These are phyloP conservation scores for Solenopsis invicta DNA, from an alignment of 1,140 invertebrate species.

Conservation along the genomic window DNA sequence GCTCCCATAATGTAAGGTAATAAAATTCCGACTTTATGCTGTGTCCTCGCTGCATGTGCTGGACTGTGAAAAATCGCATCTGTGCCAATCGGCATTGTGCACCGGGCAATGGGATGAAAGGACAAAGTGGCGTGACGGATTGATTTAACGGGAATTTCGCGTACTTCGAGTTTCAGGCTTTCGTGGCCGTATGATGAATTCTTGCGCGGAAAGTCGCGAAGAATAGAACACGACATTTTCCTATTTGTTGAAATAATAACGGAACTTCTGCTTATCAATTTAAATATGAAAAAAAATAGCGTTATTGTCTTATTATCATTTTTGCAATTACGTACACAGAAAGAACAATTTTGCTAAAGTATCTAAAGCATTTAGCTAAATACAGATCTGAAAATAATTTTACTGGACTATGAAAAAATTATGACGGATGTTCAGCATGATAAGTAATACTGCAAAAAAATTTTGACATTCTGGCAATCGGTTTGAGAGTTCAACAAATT, in stretches of 20 bases:
- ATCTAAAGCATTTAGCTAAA: too few relatives aligned
- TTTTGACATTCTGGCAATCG: too few relatives aligned
- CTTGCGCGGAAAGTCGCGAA: neutral
- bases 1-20: slow-evolving; percentile 29
- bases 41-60: slow-evolving; percentile 62
- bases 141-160: slow-evolving; percentile 35
- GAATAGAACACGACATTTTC: neutral
- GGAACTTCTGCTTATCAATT: neutral
- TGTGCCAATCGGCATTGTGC: slow-evolving; percentile 27
- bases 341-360: too few relatives aligned
- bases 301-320: neutral
- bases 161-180: neutral
- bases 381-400: too few relatives aligned
- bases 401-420: too few relatives aligned
- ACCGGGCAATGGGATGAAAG: neutral
- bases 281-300: neutral
- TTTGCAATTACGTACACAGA: neutral
- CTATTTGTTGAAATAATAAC: neutral
- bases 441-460: too few relatives aligned
- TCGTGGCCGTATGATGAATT: neutral
- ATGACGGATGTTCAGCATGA: too few relatives aligned
- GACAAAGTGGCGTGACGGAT: slow-evolving; percentile 33
- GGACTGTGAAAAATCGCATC: slow-evolving; percentile 63
- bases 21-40: slow-evolving; percentile 51
- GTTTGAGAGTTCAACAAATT: too few relatives aligned